Conservation (phyloP, 2,113 vertebrate species). For the Candoia aspera region DNA sequence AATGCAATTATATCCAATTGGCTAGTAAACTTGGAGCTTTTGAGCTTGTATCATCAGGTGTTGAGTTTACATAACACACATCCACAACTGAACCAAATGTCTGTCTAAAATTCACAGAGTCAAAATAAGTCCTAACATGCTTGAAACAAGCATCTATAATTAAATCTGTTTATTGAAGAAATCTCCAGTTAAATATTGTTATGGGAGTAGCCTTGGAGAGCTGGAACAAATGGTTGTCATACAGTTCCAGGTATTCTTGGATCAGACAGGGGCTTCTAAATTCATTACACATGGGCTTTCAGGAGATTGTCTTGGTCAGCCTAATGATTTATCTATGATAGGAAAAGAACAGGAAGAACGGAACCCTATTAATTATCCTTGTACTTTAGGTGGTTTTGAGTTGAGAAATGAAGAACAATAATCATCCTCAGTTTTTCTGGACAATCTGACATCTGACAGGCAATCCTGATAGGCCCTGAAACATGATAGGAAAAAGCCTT, state of each 20-base stretch:
- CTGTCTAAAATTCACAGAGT: not conserved
- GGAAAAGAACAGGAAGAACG: not conserved
- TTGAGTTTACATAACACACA: not conserved
- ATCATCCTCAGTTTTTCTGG: not conserved
- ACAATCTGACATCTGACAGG: not conserved
- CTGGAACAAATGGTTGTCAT: not conserved
- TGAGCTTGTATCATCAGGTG: not conserved
- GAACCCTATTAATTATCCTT: not conserved
- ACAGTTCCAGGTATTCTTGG: not conserved
- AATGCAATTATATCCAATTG: not conserved
- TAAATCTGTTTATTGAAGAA: not conserved
- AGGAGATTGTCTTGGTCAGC: not conserved
- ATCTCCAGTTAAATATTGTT: not conserved
- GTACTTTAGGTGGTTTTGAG: not conserved
- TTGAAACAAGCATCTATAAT: not conserved
- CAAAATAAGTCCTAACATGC: slow-evolving; percentile 3
- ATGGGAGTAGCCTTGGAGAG: not conserved
- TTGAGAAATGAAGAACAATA: not conserved
- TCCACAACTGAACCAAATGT: not conserved
- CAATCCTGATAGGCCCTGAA: not conserved
- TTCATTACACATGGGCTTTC: not conserved
- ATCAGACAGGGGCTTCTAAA: not conserved
- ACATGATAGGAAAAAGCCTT: too few relatives aligned
- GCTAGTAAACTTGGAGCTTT: not conserved
- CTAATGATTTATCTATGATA: not conserved